Base-by-base conservation (phyloP, 2,113 vertebrate species). In the Xiphophorus couchianus region DNA sequence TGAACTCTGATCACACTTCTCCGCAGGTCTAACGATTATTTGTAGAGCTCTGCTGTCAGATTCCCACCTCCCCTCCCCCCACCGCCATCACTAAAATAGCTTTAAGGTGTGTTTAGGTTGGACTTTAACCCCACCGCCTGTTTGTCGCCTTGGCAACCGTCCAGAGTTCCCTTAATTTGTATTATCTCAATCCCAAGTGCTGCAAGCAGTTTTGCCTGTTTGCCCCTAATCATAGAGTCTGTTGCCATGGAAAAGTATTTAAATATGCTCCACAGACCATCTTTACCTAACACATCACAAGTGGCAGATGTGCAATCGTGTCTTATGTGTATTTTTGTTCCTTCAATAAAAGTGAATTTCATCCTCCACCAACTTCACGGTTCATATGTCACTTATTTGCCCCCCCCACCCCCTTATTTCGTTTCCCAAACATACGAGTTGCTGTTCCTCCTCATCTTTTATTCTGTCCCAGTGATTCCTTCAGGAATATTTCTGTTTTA, bases 181-280 rank as follows among this genome's bases (percentile, higher is more conserved):
- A 91, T 93, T 90, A 90, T 93, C 90, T 93, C 83, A 84, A 90
- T 91, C 84, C 87, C 78, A 83, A 93, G 87, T 89, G 86, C 88
- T 76, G 89, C 87, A 48, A 74, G 86, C 90, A 90, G 84, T 93
- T 92, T 89, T 87, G 83, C 90, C 88, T 88, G 76, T 89, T 89
- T 89, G 86, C 68, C 88, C 88, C 86, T 90, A 88, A 92, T 91
- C 89, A 90, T 76, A 39, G 80, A 75, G 88, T 88, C 88, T 93
- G 94, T 94, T 94, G 90, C 93, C 92, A 94, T 94, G 92, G 93
- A 72, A 9, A 93, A 89, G 89, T 86, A 86, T 91, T 93, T 90
- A 88, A 93, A 94, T 93, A 91, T 91, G 88, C 87, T 88, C 71
- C 69, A 86, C 82, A 64, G 83, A 84, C 91, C 81, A 76, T 82